Evolutionary conservation across 2,797 vertebrate species (phyloP).

Genomic region (Neostethus bicornis): DNA sequence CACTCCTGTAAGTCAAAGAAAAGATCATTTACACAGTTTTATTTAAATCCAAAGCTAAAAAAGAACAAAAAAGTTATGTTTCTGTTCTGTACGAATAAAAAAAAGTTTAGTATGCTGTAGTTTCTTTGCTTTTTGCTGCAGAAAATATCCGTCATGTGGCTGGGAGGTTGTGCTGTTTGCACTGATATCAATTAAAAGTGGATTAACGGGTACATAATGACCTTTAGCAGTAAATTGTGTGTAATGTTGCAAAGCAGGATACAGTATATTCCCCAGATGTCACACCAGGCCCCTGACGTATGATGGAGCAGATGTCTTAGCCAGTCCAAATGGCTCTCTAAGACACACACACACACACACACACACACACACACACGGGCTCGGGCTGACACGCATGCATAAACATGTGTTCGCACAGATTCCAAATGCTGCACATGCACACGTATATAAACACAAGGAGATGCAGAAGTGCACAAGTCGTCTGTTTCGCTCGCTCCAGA

Average conservation of each 20-base stretch:
- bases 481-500: slow-evolving; percentile 49
- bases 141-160: slow-evolving; percentile 82
- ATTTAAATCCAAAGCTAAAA: slow-evolving; percentile 11
- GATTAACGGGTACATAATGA: slow-evolving; percentile 89
- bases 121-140: slow-evolving; percentile 77
- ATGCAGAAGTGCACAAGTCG: slow-evolving; percentile 44
- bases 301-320: slow-evolving; percentile 89
- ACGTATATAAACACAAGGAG: slow-evolving; percentile 32
- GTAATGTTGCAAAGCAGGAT: slow-evolving; percentile 90
- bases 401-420: slow-evolving; percentile 70
- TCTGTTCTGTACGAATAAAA: slow-evolving; percentile 14
- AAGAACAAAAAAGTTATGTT: background rate
- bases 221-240: slow-evolving; percentile 91
- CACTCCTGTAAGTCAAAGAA: slow-evolving; percentile 27
- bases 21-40: slow-evolving; percentile 28
- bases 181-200: slow-evolving; percentile 89
- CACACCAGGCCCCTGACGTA: slow-evolving; percentile 86
- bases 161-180: slow-evolving; percentile 86
- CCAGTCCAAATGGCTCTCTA: slow-evolving; percentile 84
- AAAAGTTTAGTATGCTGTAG: slow-evolving; percentile 66
- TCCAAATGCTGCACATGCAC: slow-evolving; percentile 53
- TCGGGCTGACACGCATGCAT: slow-evolving; percentile 59
- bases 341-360: slow-evolving; percentile 69
- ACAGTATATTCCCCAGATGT: slow-evolving; percentile 90
- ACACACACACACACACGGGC: slow-evolving; percentile 49